Percentiles rank a stretch among this genome's conserved stretches.
These are phyloP conservation scores for Papilio protenor DNA, from an alignment of 2,888 invertebrate species.

Conservation along the genomic window DNA sequence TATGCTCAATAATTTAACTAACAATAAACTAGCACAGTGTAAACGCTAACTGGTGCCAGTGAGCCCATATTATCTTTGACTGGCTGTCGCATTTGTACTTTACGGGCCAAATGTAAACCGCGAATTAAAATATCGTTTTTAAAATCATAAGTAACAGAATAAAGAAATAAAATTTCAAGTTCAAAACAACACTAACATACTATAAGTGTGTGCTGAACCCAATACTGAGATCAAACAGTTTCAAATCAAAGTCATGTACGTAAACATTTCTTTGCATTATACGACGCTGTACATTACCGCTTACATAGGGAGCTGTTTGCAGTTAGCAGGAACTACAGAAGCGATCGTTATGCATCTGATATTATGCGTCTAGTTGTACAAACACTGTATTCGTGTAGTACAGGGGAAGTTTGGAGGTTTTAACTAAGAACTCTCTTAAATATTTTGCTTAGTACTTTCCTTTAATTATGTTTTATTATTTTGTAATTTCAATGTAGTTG, in stretches of 20 bases:
- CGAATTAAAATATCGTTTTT: too few species aligned
- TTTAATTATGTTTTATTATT: background rate
- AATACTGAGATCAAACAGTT: slow-evolving; percentile 40
- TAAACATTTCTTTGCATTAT: slow-evolving; percentile 44
- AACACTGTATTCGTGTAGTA: background rate
- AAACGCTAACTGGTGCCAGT: too few species aligned
- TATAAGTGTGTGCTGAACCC: slow-evolving; percentile 1
- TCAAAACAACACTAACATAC: background rate
- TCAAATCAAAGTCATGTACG: slow-evolving; percentile 32
- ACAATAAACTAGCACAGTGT: too few species aligned
- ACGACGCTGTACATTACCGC: slow-evolving; percentile 38
- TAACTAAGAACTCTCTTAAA: background rate
- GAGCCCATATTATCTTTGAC: too few species aligned
- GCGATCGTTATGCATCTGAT: slow-evolving; percentile 20
- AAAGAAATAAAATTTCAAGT: background rate
- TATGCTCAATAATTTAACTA: too few species aligned
- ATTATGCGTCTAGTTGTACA: background rate
- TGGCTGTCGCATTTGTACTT: too few species aligned
- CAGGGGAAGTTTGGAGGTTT: background rate
- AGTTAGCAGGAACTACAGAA: slow-evolving; percentile 21
- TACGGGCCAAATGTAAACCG: too few species aligned
- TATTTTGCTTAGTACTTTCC: background rate
- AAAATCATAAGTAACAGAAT: background rate
- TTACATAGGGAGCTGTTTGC: slow-evolving; percentile 30
- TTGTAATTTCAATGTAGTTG: too few species aligned